phyloP scores from a whole-genome alignment of 2,113 vertebrate species.

The Cyanoderma ruficeps region DNA sequence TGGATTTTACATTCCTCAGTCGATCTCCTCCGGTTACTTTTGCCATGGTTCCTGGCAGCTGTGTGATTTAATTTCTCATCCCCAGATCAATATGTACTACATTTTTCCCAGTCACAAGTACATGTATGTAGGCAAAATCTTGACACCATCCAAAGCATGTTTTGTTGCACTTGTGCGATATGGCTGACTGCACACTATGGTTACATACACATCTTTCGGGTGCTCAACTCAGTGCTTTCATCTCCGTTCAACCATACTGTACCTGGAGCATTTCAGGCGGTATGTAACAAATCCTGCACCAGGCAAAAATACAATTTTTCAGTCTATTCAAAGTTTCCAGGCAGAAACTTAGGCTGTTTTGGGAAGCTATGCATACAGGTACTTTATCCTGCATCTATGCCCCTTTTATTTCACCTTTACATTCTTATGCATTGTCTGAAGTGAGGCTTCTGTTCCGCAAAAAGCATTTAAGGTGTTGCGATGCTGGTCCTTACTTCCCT shows the following conservation, averaged over 20 bases:
- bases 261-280: rapidly evolving
- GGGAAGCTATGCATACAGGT: not conserved
- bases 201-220: not conserved
- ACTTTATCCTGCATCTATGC: not conserved
- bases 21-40: too few species aligned
- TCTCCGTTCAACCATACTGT: not conserved
- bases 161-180: not conserved
- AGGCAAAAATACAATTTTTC: rapidly evolving
- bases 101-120: not conserved
- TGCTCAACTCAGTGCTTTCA: not conserved
- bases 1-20: too few species aligned
- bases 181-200: rapidly evolving
- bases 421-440: not conserved
- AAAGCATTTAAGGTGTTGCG: not conserved
- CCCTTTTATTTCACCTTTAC: not conserved
- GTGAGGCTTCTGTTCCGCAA: not conserved
- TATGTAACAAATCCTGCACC: not conserved
- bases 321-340: not conserved
- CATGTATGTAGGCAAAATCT: not conserved
- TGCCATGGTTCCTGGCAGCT: too few species aligned
- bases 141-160: not conserved
- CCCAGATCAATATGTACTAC: too few species aligned
- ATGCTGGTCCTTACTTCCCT: rapidly evolving
- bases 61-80: too few species aligned
- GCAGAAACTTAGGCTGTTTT: not conserved